These are phyloP conservation scores for Sebastes nivosus DNA, from an alignment of 2,797 vertebrate genomes.

Conservation along the genomic window DNA sequence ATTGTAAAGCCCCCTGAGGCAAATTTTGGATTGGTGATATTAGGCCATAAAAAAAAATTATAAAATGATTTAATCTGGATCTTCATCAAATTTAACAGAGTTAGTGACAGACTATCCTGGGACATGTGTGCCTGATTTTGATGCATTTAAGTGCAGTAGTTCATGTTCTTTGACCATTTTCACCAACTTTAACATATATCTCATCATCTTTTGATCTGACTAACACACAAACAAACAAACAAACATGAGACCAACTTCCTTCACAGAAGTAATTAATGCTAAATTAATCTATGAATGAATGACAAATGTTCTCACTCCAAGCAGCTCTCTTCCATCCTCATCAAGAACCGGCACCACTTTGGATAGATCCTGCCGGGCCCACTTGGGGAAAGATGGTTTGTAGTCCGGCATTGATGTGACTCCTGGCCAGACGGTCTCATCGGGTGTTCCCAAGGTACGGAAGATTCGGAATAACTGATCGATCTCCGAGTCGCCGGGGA, in stretches of 20 bases:
- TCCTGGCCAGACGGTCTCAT: slow-evolving; percentile 92
- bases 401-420: slow-evolving; percentile 97
- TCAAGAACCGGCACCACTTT: slow-evolving; percentile 94
- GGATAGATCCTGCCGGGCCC: slow-evolving; percentile 91
- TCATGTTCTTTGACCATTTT: neutral
- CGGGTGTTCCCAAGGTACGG: slow-evolving; percentile 93
- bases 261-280: neutral
- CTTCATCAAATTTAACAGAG: neutral
- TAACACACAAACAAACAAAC: neutral
- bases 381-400: slow-evolving; percentile 95
- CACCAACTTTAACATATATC: neutral
- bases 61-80: neutral
- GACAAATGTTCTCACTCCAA: slow-evolving; percentile 83
- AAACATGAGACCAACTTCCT: neutral
- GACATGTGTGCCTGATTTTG: neutral
- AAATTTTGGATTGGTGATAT: neutral
- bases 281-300: neutral
- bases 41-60: no score
- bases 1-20: neutral
- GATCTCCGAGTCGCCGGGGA: slow-evolving; percentile 96
- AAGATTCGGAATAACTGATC: slow-evolving; percentile 97
- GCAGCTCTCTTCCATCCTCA: slow-evolving; percentile 91
- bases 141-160: neutral
- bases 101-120: neutral
- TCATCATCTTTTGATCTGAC: no score